Percentiles rank a stretch among this genome's conserved stretches.
Evolutionary conservation across 2,888 invertebrate genomes (phyloP).

Genomic region (Deilephila porcellus): DNA sequence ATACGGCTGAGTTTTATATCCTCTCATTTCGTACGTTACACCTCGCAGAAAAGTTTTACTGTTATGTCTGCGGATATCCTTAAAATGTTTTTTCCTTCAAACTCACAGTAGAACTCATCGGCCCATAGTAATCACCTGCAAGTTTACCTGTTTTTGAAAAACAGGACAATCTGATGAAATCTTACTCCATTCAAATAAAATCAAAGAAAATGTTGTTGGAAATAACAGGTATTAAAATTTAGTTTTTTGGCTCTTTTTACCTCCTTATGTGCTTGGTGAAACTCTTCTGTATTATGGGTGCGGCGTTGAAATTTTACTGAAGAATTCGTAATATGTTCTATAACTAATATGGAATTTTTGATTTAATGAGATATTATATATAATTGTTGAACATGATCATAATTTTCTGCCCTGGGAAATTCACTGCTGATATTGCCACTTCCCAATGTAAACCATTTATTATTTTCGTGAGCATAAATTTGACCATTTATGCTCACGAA

Average conservation of each 20-base stretch:
- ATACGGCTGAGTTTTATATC: slow-evolving; percentile 5
- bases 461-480: no score
- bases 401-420: no score
- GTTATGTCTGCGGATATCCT: slow-evolving; percentile 41
- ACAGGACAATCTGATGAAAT: slow-evolving; percentile 38
- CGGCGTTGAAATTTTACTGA: no score
- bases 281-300: background rate
- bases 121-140: slow-evolving; percentile 33
- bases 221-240: background rate
- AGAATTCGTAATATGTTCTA: no score
- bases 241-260: background rate
- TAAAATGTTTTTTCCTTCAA: slow-evolving; percentile 46
- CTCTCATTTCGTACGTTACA: slow-evolving; percentile 19
- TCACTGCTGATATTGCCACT: no score
- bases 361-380: no score
- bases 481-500: no score
- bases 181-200: slow-evolving; percentile 34
- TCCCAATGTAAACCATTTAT: no score
- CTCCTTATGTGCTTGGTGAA: background rate
- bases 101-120: slow-evolving; percentile 36
- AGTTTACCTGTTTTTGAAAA: slow-evolving; percentile 33
- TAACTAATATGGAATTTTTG: no score
- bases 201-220: background rate
- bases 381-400: no score
- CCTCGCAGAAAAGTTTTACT: slow-evolving; percentile 25